Evolutionary conservation across 1,140 invertebrate genomes (phyloP).

Genomic region (Anoplophora glabripennis): DNA sequence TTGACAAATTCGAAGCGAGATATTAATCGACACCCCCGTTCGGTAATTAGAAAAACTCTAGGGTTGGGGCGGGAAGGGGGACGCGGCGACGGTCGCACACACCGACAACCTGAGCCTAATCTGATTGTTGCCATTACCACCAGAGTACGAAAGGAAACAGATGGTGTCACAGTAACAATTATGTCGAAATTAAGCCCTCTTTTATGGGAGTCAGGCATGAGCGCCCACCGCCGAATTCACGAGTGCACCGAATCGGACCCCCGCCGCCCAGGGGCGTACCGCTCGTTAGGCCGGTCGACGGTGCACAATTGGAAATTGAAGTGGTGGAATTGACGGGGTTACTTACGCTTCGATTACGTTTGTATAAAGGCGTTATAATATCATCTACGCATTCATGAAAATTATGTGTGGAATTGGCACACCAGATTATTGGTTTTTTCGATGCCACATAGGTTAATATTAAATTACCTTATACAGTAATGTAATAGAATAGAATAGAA

Average conservation of each 20-base stretch:
- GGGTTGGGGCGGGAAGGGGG: neutral
- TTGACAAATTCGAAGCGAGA: neutral
- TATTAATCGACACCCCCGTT: neutral
- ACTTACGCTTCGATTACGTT: no score
- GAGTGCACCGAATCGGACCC: slow-evolving; percentile 4
- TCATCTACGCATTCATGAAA: no score
- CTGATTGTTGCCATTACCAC: slow-evolving; percentile 38
- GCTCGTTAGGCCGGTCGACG: neutral
- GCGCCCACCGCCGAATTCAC: slow-evolving; percentile 34
- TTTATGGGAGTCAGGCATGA: slow-evolving; percentile 45
- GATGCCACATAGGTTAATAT: no score
- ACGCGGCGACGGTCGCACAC: neutral
- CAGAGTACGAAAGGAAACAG: slow-evolving; percentile 46
- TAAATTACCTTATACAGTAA: no score
- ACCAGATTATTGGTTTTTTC: no score
- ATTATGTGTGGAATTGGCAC: no score
- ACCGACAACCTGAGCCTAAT: slow-evolving; percentile 33
- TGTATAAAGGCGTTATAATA: no score
- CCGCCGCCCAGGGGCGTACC: slow-evolving; percentile 14
- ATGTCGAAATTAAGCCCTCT: slow-evolving; percentile 48
- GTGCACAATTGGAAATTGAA: no score
- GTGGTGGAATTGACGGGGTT: no score
- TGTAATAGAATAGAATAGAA: no score
- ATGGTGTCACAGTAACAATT: slow-evolving; percentile 50
- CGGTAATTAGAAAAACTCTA: neutral